Base-by-base conservation (phyloP, 2,113 vertebrate species). In the Pluvialis apricaria region DNA sequence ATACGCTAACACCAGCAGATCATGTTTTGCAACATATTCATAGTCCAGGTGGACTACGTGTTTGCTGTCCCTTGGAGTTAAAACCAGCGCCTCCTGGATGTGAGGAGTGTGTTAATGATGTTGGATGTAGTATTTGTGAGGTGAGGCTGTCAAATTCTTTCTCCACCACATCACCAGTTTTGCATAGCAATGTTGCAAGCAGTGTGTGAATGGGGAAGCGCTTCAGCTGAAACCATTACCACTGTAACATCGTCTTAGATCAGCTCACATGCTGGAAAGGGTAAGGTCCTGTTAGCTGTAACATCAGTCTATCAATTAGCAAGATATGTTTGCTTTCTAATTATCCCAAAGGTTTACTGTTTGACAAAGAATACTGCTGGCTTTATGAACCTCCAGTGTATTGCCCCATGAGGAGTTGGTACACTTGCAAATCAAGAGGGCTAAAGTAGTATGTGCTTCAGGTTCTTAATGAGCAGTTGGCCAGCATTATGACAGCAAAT, bases 121-220 rank as follows among this genome's bases (percentile, higher is more conserved):
- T n/a, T 88, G 57, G 45, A 85, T 81, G 57, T 82, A 58, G 57
- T 36, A 71, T 92, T 78, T 86, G 69, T 89, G 69, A 85, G 89
- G 80, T 14, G 68, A 38, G 58, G 66, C 32, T 80, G 84, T 79
- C 44, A 65, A 15, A 90, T 95, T 94, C 89, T 82, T 95, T 71
- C 61, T 72, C 10, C 4, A 29, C 49, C 34, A 38, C 55, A 34
- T 90, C 82, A 85, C 45, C 21, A 38, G 47, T 75, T 87, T 94
- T 82, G 45, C 65, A 70, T 75, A 92, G 83, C 72, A 38, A 7
- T 88, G 86, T 88, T 88, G 81, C n/a, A 68, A 64, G 65, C 65
- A 44, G 42, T 9, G 22, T 89, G 72, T 84, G 73, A 96, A 68
- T 36, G 36, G 68, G 31, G 38, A 76, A 58, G 69, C 71, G 51